These are phyloP conservation scores for Porites evermanni DNA, from an alignment of 92 coral and sea anemone species.

Conservation along the genomic window DNA sequence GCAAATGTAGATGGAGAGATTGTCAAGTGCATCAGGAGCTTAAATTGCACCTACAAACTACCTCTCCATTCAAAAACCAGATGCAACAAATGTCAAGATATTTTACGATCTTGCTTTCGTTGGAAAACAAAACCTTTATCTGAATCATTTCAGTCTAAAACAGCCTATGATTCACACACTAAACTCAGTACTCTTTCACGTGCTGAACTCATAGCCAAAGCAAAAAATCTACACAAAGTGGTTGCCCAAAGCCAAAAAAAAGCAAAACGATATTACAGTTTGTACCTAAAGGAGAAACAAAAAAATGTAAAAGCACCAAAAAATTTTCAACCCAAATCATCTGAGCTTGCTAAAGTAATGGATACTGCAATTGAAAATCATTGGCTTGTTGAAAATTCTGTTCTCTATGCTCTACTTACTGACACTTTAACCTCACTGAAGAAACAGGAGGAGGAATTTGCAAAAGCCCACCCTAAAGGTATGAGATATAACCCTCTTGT, in stretches of 20 bases:
- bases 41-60: constrained; percentile 13
- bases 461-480: no score
- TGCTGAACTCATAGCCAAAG: constrained; percentile 39
- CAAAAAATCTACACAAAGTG: constrained; percentile 34
- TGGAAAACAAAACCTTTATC: constrained; percentile 4
- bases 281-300: constrained; percentile 39
- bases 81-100: constrained; percentile 31
- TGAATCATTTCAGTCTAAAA: constrained; percentile 13
- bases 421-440: constrained; percentile 25
- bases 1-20: not conserved
- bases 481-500: constrained; percentile 37
- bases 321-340: constrained; percentile 32
- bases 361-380: constrained; percentile 45
- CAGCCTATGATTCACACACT: constrained; percentile 28
- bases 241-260: constrained; percentile 5
- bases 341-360: constrained; percentile 44
- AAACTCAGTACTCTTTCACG: constrained; percentile 25
- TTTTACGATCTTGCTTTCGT: constrained; percentile 5
- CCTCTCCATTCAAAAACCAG: not conserved
- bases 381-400: constrained; percentile 19
- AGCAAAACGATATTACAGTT: not conserved
- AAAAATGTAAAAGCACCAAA: not conserved
- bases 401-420: not conserved
- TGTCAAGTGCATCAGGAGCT: constrained; percentile 35
- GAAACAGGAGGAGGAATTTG: no score